phyloP scores from a whole-genome alignment of 2,113 vertebrate species.

The Sebastes fasciatus region DNA sequence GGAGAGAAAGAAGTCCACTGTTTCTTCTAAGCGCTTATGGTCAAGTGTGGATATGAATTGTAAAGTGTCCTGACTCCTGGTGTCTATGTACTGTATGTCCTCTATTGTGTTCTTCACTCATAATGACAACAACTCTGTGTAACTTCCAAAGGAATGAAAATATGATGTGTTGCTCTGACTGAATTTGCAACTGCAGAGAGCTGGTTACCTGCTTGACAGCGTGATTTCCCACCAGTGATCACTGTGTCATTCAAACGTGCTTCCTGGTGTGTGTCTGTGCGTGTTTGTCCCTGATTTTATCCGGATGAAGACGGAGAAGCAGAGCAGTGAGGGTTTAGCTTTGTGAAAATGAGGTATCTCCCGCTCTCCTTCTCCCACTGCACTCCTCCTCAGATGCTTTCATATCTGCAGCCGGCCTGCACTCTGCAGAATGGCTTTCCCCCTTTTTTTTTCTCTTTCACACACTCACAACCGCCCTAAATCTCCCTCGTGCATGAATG shows the following conservation, averaged over 20 bases:
- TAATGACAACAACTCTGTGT: not conserved
- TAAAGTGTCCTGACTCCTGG: too few species aligned
- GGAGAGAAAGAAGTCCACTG: not conserved
- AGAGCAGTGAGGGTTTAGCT: conserved; percentile 20
- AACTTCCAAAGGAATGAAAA: not conserved
- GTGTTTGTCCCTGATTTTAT: not conserved
- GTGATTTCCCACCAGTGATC: conserved; percentile 20
- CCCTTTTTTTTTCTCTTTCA: conserved; percentile 7
- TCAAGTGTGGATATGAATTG: not conserved
- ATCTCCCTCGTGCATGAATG: conserved; percentile 22
- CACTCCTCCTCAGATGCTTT: conserved; percentile 37
- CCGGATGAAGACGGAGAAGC: conserved; percentile 1
- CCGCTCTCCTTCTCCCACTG: conserved; percentile 26
- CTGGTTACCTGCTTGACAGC: not conserved
- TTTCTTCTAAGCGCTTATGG: not conserved
- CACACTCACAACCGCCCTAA: conserved; percentile 27
- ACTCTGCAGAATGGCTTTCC: conserved; percentile 47
- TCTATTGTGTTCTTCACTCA: not conserved
- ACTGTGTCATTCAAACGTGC: conserved; percentile 18
- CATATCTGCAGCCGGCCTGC: conserved; percentile 42
- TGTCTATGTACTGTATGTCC: not conserved
- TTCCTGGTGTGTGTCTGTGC: conserved; percentile 11
- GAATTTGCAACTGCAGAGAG: conserved; percentile 4
- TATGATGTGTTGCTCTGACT: conserved; percentile 8
- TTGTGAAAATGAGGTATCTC: conserved; percentile 29